phyloP scores from a whole-genome alignment of 2,113 vertebrate genomes.

The Picathartes gymnocephalus region DNA sequence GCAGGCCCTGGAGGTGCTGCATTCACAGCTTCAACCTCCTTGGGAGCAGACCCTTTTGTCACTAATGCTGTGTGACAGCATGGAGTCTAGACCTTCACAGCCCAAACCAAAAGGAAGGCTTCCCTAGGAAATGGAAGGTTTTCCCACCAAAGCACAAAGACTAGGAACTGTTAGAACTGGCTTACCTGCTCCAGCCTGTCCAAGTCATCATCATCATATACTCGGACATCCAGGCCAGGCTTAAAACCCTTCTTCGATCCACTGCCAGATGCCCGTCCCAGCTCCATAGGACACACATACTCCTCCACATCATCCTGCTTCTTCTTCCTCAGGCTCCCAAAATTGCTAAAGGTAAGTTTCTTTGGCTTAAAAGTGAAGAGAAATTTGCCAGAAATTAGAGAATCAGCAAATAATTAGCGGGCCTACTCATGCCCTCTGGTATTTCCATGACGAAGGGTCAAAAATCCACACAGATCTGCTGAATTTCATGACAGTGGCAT shows the following conservation, averaged over 20 bases:
- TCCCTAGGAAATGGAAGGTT: neutral
- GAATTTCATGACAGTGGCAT: neutral
- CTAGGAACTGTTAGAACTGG: neutral
- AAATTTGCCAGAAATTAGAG: neutral
- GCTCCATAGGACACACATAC: conserved; percentile 96
- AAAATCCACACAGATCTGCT: neutral
- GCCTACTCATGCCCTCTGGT: neutral
- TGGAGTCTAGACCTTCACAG: rapidly evolving
- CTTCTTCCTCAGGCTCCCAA: conserved; percentile 91
- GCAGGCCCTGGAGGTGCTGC: neutral
- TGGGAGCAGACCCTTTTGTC: neutral
- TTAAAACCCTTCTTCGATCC: conserved; percentile 84
- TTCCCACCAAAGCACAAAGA: neutral
- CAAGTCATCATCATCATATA: conserved; percentile 91
- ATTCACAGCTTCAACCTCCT: neutral
- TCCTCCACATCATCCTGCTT: conserved; percentile 93
- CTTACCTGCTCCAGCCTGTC: conserved; percentile 91
- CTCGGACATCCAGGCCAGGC: conserved; percentile 79
- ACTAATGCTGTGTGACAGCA: neutral
- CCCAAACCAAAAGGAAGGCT: neutral
- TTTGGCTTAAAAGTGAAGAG: conserved; percentile 79
- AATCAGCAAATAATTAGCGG: neutral
- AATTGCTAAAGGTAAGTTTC: conserved; percentile 89
- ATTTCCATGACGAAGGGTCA: neutral
- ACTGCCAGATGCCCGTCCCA: conserved; percentile 84